These are phyloP conservation scores for Hydrophis major DNA, from an alignment of 2,797 vertebrate genomes.

Conservation along the genomic window DNA sequence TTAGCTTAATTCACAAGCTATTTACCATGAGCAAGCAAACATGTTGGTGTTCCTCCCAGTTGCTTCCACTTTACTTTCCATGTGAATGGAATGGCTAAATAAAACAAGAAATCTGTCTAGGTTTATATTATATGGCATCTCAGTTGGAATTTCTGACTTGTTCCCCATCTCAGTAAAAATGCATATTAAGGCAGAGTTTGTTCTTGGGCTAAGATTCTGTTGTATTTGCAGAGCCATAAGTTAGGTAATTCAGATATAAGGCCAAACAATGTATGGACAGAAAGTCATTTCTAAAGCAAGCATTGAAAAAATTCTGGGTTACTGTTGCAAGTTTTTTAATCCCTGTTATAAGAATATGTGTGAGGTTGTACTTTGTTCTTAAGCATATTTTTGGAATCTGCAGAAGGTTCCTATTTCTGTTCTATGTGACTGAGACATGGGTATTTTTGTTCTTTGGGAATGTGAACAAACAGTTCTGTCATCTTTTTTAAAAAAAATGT, in stretches of 20 bases:
- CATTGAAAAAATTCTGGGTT: neutral
- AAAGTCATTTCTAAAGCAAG: neutral
- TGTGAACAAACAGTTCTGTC: neutral
- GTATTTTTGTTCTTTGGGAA: neutral
- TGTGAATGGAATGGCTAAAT: neutral
- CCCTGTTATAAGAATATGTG: neutral
- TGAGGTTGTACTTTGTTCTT: too few relatives aligned
- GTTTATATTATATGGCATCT: neutral
- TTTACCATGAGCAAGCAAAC: neutral
- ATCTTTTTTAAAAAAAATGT: neutral
- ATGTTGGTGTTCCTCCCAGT: neutral
- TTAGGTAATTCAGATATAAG: neutral
- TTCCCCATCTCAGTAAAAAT: neutral
- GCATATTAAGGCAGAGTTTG: neutral
- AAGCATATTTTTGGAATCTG: neutral
- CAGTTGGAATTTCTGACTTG: neutral
- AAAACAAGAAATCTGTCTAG: neutral
- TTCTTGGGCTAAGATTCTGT: neutral
- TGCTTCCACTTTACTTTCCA: neutral
- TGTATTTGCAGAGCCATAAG: neutral
- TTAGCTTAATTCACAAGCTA: neutral
- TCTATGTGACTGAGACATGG: neutral
- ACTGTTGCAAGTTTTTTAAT: neutral
- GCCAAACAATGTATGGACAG: neutral
- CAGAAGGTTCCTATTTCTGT: neutral